Conservation (phyloP, 2,888 invertebrate genomes). For the Leistus spinibarbis region DNA sequence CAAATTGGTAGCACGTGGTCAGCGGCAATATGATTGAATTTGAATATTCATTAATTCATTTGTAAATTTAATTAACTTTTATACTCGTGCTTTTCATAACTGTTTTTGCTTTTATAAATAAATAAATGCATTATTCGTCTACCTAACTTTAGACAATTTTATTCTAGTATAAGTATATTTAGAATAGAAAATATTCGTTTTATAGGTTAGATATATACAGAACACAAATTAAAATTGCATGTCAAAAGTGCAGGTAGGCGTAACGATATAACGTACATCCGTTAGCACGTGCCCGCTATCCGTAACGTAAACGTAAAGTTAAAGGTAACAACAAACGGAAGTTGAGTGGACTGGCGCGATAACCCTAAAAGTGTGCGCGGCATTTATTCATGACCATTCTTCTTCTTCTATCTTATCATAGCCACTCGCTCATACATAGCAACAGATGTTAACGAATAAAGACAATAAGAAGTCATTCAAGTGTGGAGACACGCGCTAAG, state of each 20-base stretch:
- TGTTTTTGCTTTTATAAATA: too few relatives aligned
- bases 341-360: background rate
- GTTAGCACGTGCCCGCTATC: conserved; percentile 49
- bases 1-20: too few relatives aligned
- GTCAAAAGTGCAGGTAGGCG: conserved; percentile 16
- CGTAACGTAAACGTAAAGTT: background rate
- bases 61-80: too few relatives aligned
- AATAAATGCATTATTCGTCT: too few relatives aligned
- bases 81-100: too few relatives aligned
- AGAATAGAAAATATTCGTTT: background rate
- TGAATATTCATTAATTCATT: too few relatives aligned
- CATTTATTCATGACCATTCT: background rate
- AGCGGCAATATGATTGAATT: too few relatives aligned
- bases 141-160: background rate
- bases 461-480: background rate
- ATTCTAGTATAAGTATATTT: background rate
- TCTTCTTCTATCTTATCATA: background rate
- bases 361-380: background rate
- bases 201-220: background rate
- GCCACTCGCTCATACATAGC: background rate
- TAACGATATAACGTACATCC: conserved; percentile 45
- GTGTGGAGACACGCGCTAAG: background rate
- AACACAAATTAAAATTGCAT: conserved; percentile 27
- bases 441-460: background rate
- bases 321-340: conserved; percentile 11